These are phyloP conservation scores for Chaetops frenatus DNA, from an alignment of 2,113 vertebrate species.

Conservation along the genomic window DNA sequence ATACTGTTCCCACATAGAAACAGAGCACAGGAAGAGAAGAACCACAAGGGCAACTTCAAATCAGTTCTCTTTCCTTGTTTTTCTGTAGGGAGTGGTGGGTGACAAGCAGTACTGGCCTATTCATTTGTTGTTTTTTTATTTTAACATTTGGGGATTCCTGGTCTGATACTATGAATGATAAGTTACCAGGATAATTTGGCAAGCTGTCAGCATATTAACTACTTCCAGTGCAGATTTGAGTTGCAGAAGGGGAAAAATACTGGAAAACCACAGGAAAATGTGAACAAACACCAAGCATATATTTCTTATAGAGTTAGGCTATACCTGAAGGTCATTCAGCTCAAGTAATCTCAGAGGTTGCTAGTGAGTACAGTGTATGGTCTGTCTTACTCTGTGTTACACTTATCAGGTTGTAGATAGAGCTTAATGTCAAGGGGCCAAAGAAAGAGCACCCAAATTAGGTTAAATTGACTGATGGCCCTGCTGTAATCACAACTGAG, in stretches of 20 bases:
- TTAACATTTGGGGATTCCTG: background rate
- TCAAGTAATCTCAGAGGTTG: background rate
- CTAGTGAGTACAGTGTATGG: background rate
- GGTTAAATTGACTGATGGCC: conserved; percentile 11
- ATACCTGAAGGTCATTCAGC: background rate
- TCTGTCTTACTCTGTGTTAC: background rate
- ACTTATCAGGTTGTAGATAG: background rate
- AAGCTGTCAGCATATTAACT: background rate
- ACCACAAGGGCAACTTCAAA: background rate
- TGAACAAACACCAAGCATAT: background rate
- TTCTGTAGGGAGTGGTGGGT: background rate
- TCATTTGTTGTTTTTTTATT: background rate
- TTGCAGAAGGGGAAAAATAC: background rate
- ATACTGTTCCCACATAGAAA: background rate
- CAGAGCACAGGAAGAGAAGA: background rate
- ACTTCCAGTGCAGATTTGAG: background rate
- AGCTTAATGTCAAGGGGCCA: conserved; percentile 1
- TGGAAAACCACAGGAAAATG: background rate
- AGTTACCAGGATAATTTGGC: background rate
- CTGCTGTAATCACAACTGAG: background rate
- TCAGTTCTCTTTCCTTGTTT: background rate
- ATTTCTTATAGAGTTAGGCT: background rate
- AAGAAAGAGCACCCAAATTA: conserved; percentile 22
- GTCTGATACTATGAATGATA: background rate
- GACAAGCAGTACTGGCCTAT: background rate